Evolutionary conservation across 2,888 invertebrate species (phyloP), one percentile per base, ranked within the genome.

Genomic region (Cheilosia urbana): DNA sequence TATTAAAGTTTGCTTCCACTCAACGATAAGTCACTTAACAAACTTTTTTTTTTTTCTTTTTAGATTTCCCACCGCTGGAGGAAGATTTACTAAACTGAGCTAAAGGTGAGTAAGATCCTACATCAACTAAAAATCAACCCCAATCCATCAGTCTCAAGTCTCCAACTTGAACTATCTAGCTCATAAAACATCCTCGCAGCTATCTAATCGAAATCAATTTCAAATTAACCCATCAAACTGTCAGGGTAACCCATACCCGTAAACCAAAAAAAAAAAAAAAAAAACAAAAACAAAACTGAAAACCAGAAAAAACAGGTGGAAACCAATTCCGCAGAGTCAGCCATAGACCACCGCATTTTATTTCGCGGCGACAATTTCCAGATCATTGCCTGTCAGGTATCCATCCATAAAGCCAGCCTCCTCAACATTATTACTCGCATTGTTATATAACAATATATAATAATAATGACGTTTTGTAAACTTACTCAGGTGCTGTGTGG

Each of bases 331-430:
- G 24, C 17, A n/a, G 24, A n/a, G 30, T 6, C 30, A 21, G 24
- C 78, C 75, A 83, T 83, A 78, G 71, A 63, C 62, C 80, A 81
- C 72, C 57, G 63, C 30, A 45, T 27, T 37, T 37, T 13, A 58
- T n/a, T 65, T 68, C 69, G 63, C 65, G 72, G 72, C 79, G 72
- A 85, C 85, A 85, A 72, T 81, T 85, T 85, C 72, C 73, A 85
- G 83, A 69, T 79, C 78, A 84, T 63, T 83, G 83, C 68, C 66
- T 68, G 21, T 19, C 17, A 57, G 40, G 45, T 30, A 49, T 57
- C 55, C 7, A 49, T 57, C 55, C 7, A 55, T 34, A 21, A 79
- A 21, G 55, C 62, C 62, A 21, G 37, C 37, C 21, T 49, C 51
- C 24, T 40, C 11, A 13, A 17, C 63, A 42, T 30, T 53, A 37